These are phyloP conservation scores for Eumeta japonica DNA, from an alignment of 1,140 invertebrate species.

Conservation along the genomic window DNA sequence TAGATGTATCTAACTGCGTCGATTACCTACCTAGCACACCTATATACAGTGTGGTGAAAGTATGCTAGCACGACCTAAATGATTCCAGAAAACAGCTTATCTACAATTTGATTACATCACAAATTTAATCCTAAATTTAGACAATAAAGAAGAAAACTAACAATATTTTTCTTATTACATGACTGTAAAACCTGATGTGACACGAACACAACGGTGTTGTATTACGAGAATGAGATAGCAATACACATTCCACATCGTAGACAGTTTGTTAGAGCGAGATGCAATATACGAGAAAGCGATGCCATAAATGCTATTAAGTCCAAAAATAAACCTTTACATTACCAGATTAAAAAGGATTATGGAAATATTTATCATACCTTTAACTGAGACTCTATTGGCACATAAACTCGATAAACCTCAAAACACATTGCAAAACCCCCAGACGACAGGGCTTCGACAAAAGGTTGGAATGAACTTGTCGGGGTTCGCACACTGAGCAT, in stretches of 20 bases:
- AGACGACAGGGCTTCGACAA: slow-evolving; percentile 54
- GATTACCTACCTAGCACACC: slow-evolving; percentile 48
- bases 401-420: too few relatives aligned
- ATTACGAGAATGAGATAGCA: slow-evolving; percentile 53
- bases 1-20: slow-evolving; percentile 39
- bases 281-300: slow-evolving; percentile 52
- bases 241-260: slow-evolving; percentile 38
- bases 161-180: slow-evolving; percentile 26
- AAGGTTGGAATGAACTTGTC: slow-evolving; percentile 57
- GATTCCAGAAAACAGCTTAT: slow-evolving; percentile 14
- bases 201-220: slow-evolving; percentile 57
- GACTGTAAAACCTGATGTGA: slow-evolving; percentile 56
- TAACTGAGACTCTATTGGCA: slow-evolving; percentile 53
- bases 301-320: slow-evolving; percentile 50
- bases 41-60: slow-evolving; percentile 56
- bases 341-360: slow-evolving; percentile 34
- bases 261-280: slow-evolving; percentile 41
- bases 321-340: too few relatives aligned
- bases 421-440: slow-evolving; percentile 53
- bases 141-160: slow-evolving; percentile 19
- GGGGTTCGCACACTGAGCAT: slow-evolving; percentile 54
- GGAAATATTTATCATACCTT: slow-evolving; percentile 26
- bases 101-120: slow-evolving; percentile 16
- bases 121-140: slow-evolving; percentile 17
- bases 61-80: slow-evolving; percentile 45